These are phyloP conservation scores for Drosophila repletoides DNA, from an alignment of 1,140 invertebrate genomes.

Conservation along the genomic window DNA sequence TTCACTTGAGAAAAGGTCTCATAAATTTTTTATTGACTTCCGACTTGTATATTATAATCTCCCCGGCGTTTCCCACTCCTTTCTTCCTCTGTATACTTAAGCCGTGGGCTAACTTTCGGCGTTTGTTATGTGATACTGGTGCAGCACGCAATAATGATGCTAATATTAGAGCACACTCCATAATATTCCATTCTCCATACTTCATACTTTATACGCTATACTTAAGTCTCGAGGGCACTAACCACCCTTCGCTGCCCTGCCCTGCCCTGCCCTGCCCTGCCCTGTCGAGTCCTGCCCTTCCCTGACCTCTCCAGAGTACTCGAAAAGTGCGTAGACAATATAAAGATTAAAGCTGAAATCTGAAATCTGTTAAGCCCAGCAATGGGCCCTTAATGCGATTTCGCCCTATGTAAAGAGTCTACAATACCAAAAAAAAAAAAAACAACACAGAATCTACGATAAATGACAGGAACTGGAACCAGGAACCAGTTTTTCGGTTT, in stretches of 20 bases:
- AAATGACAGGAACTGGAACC: slow-evolving; percentile 39
- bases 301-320: slow-evolving; percentile 18
- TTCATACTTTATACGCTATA: too few species aligned
- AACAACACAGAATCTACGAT: too few species aligned
- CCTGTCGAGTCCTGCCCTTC: too few species aligned
- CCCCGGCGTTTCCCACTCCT: neutral
- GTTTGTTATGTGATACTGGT: slow-evolving; percentile 37
- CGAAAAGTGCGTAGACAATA: slow-evolving; percentile 32
- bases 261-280: too few species aligned
- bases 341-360: slow-evolving; percentile 72
- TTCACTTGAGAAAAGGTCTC: too few species aligned
- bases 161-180: slow-evolving; percentile 31
- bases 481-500: too few species aligned
- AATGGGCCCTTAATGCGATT: slow-evolving; percentile 70
- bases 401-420: slow-evolving; percentile 34
- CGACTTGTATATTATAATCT: too few species aligned
- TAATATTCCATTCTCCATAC: too few species aligned
- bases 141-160: slow-evolving; percentile 31
- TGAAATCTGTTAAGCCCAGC: slow-evolving; percentile 72
- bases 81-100: neutral
- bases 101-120: slow-evolving; percentile 30
- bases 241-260: neutral
- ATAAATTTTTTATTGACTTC: too few species aligned
- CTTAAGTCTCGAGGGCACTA: slow-evolving; percentile 20
- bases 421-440: neutral